These are phyloP conservation scores for Tribolium freemani DNA, from an alignment of 2,888 invertebrate species.

Conservation along the genomic window DNA sequence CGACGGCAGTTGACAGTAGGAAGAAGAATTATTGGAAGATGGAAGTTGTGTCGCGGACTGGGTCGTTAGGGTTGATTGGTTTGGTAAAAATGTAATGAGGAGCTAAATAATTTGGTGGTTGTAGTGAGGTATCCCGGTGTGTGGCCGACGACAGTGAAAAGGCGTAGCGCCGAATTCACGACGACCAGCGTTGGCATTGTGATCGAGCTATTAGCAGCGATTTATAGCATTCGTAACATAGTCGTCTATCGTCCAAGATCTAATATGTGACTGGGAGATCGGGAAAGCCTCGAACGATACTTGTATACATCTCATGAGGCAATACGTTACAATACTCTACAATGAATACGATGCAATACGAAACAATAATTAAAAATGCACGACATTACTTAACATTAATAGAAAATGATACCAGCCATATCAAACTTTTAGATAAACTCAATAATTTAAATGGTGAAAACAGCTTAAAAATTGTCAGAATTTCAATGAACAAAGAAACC, in stretches of 20 bases:
- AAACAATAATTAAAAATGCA: too few relatives aligned
- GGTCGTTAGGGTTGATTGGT: slow-evolving; percentile 19
- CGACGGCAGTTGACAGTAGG: background rate
- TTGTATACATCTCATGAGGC: too few relatives aligned
- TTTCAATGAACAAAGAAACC: too few relatives aligned
- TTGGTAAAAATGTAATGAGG: slow-evolving; percentile 41
- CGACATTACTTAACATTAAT: too few relatives aligned
- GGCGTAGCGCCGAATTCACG: slow-evolving; percentile 67
- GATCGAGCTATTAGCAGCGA: slow-evolving; percentile 67
- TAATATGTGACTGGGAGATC: slow-evolving; percentile 33
- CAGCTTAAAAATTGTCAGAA: too few relatives aligned
- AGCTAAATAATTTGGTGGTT: slow-evolving; percentile 42
- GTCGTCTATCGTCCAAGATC: slow-evolving; percentile 55
- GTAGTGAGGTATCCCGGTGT: slow-evolving; percentile 58
- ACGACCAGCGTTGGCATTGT: slow-evolving; percentile 67
- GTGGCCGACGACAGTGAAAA: slow-evolving; percentile 67
- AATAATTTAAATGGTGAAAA: too few relatives aligned
- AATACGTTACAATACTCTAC: too few relatives aligned
- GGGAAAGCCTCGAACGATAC: slow-evolving; percentile 27
- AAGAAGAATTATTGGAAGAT: background rate
- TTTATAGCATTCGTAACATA: slow-evolving; percentile 68
- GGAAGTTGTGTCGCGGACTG: background rate
- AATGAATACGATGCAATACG: too few relatives aligned
- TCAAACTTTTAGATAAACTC: too few relatives aligned
- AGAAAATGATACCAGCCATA: too few relatives aligned